Evolutionary conservation across 2,797 vertebrate species (phyloP).

Genomic region (Mormyrus proboscirostris): DNA sequence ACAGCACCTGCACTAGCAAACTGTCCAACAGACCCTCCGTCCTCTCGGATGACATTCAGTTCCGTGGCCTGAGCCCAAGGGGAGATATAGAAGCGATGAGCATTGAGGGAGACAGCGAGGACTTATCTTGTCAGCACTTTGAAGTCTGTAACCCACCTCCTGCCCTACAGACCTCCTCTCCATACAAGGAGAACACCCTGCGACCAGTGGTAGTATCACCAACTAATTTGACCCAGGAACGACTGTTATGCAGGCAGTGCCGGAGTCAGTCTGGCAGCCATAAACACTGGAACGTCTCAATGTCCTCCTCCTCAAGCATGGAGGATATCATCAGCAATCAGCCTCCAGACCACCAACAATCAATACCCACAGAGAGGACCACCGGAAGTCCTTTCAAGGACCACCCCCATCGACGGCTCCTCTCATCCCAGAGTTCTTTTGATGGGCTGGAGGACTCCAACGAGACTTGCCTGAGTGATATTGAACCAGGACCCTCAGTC

Average conservation of each 20-base stretch:
- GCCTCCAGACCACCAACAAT: constrained; percentile 50
- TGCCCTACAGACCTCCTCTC: constrained; percentile 89
- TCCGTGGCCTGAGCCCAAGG: constrained; percentile 62
- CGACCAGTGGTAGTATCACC: constrained; percentile 36
- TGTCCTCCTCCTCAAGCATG: constrained; percentile 66
- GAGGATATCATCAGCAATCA: constrained; percentile 59
- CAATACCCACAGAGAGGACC: constrained; percentile 49
- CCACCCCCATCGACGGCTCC: constrained; percentile 50
- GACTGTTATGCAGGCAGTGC: constrained; percentile 61
- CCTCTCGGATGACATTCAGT: constrained; percentile 86
- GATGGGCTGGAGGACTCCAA: constrained; percentile 85
- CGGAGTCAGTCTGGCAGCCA: constrained; percentile 41
- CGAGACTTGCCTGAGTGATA: constrained; percentile 79
- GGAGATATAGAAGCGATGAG: constrained; percentile 47
- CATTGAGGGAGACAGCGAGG: constrained; percentile 44
- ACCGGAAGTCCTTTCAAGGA: constrained; percentile 26
- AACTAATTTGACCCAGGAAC: constrained; percentile 46
- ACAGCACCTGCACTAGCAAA: constrained; percentile 96
- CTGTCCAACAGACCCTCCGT: constrained; percentile 90
- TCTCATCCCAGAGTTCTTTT: constrained; percentile 70
- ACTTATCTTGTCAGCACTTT: constrained; percentile 46
- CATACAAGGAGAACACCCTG: constrained; percentile 70
- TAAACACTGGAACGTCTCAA: constrained; percentile 57
- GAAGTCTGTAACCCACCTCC: constrained; percentile 53
- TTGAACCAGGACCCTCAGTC: constrained; percentile 62